phyloP scores from a whole-genome alignment of 2,888 invertebrate genomes.

The Eupelmus urozonus region DNA sequence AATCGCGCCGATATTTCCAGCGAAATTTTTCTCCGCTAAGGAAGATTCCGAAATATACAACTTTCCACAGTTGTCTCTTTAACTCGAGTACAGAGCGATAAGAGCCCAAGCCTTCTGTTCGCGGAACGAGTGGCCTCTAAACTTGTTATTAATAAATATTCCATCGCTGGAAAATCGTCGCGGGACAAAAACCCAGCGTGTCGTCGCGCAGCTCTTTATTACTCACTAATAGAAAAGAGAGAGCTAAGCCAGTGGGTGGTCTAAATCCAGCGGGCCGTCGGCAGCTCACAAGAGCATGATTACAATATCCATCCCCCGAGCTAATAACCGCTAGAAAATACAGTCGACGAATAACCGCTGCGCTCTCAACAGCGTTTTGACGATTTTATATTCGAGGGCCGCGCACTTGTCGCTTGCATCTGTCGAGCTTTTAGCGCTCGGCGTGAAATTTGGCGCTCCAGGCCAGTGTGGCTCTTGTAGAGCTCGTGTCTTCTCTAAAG shows the following conservation, averaged over 20 bases:
- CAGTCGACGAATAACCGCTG: background rate
- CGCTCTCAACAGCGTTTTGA: conserved; percentile 15
- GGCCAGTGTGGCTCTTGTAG: conserved; percentile 27
- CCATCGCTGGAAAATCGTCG: conserved; percentile 22
- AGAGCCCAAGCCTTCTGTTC: background rate
- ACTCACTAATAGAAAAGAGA: background rate
- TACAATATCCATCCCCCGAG: conserved; percentile 72
- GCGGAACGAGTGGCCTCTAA: conserved; percentile 26
- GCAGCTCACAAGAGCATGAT: conserved; percentile 67
- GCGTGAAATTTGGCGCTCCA: too few relatives aligned
- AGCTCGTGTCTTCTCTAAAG: conserved; percentile 16
- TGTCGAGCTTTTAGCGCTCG: conserved; percentile 60
- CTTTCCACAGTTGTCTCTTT: too few relatives aligned
- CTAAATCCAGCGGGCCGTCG: conserved; percentile 32
- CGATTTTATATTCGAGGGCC: conserved; percentile 63
- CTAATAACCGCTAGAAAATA: conserved; percentile 67
- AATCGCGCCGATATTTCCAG: background rate
- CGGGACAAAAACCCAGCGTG: conserved; percentile 54
- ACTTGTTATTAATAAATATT: conserved; percentile 23
- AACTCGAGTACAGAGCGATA: background rate
- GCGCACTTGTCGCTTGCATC: conserved; percentile 61
- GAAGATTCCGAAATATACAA: too few relatives aligned
- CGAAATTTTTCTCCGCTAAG: too few relatives aligned
- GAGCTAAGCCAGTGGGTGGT: too few relatives aligned
- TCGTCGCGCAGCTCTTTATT: conserved; percentile 21